Evolutionary conservation across 1,140 invertebrate species (phyloP).

Genomic region (Brachionus calyciflorus): DNA sequence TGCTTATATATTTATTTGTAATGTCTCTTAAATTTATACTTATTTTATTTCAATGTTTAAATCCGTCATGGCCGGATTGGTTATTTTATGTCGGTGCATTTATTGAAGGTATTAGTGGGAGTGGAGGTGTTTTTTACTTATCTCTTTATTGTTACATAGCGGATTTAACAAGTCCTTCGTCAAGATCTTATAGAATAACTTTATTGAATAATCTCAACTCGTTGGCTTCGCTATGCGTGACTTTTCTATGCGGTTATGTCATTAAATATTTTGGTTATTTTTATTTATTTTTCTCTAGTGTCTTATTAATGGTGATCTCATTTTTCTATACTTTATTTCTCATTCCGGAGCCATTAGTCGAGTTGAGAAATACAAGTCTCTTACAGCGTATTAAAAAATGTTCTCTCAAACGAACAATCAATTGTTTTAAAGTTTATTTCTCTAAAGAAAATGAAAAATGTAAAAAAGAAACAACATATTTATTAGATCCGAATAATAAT

Average conservation of each 20-base stretch:
- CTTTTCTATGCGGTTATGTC: slow-evolving; percentile 38
- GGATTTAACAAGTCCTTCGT: slow-evolving; percentile 21
- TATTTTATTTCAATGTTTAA: slow-evolving; percentile 32
- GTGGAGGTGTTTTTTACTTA: slow-evolving; percentile 33
- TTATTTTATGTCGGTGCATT: slow-evolving; percentile 44
- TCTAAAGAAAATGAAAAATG: slow-evolving; percentile 3
- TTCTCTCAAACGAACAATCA: neutral
- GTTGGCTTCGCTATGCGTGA: slow-evolving; percentile 15
- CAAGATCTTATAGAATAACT: slow-evolving; percentile 30
- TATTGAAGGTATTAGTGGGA: slow-evolving; percentile 40
- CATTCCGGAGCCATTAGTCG: slow-evolving; percentile 17
- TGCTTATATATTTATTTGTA: slow-evolving; percentile 43
- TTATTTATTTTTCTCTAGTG: slow-evolving; percentile 26
- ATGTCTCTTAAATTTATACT: slow-evolving; percentile 33
- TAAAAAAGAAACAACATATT: neutral
- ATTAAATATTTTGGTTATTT: slow-evolving; percentile 39
- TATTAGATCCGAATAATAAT: slow-evolving; percentile 4
- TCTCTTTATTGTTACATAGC: slow-evolving; percentile 38
- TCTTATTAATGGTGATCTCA: neutral
- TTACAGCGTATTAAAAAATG: neutral
- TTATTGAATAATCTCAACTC: slow-evolving; percentile 39
- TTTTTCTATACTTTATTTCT: slow-evolving; percentile 38
- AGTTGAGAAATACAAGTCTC: slow-evolving; percentile 5
- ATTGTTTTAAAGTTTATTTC: slow-evolving; percentile 43
- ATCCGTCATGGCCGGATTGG: slow-evolving; percentile 35